Percentiles rank a stretch among this genome's conserved stretches.
These are phyloP conservation scores for Catonia carolina DNA, from an alignment of 2,888 invertebrate species.

Conservation along the genomic window DNA sequence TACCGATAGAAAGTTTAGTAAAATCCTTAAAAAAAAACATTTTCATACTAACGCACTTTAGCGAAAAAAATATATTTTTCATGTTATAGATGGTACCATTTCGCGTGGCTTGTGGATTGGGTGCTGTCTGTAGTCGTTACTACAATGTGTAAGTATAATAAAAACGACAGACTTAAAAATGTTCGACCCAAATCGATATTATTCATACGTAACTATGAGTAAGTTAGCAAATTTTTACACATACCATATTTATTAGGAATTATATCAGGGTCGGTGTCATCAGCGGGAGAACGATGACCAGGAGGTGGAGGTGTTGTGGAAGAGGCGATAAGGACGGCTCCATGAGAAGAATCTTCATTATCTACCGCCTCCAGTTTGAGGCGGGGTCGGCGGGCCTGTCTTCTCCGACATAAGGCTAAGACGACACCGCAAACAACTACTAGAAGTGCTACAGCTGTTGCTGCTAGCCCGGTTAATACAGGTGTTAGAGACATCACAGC, in stretches of 20 bases:
- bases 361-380: constrained; percentile 44
- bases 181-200: too few species aligned
- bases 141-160: too few species aligned
- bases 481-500: constrained; percentile 55
- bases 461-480: constrained; percentile 66
- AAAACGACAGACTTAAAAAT: too few species aligned
- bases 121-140: too few species aligned
- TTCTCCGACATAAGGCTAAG: constrained; percentile 61
- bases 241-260: constrained; percentile 84
- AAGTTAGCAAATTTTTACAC: too few species aligned
- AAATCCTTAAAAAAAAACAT: too few species aligned
- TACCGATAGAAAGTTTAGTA: too few species aligned
- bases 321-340: constrained; percentile 37
- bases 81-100: too few species aligned
- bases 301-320: constrained; percentile 41
- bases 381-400: constrained; percentile 36
- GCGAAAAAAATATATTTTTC: too few species aligned
- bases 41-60: too few species aligned
- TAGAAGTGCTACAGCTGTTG: constrained; percentile 67
- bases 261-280: constrained; percentile 79
- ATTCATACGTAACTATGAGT: too few species aligned
- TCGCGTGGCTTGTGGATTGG: too few species aligned
- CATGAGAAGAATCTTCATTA: constrained; percentile 40
- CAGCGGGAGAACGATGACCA: constrained; percentile 37
- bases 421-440: constrained; percentile 70